Base-by-base conservation (phyloP, 2,888 invertebrate species). In the Dynastes maya region DNA sequence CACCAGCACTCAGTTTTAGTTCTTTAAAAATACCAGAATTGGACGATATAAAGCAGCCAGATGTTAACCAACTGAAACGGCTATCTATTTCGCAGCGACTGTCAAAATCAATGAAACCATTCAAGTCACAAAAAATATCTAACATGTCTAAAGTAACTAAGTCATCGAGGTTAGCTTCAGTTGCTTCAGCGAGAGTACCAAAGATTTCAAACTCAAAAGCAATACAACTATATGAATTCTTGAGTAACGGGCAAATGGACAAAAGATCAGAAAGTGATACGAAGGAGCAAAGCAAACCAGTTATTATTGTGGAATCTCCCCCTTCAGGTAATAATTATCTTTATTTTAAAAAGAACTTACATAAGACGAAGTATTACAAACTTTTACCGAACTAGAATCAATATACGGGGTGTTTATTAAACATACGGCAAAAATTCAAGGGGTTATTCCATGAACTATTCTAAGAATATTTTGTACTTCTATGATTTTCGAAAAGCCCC, bases 191-290 rank as follows among this genome's bases (percentile, higher is more conserved):
- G 16, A 76, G 67, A 37, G 51, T 53, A 29, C 53, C 67, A 29
- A 76, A 29, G 55, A 51, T 76, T 13, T 67, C 76, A 4, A 67
- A 55, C 2, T 55, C 65, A 9, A 67, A 51, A 37, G 65, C 65
- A 0, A 29, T 72, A 16, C 72, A 72, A 45, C 11, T 72, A 1
- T 72, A 55, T 16, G 72, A 72, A 0, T 37, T 37, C 22, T 16
- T 72, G 11, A 29, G 29, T 9, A 53, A 16, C 2, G 55, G 58
- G n/a, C 37, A 58, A 40, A 8, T 16, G 9, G 32, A 9, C 11
- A 5, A 13, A 1, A 70, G 27, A 8, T 63, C 5, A 5, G 32
- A 29, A 32, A 32, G 11, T n/a, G 29, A 32, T 3, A 11, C 32
- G 29, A 5, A 55, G 2, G 22, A 29, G 9, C 8, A 67, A 8